phyloP scores from a whole-genome alignment of 92 coral and sea anemone species.

The Micromussa lordhowensis region DNA sequence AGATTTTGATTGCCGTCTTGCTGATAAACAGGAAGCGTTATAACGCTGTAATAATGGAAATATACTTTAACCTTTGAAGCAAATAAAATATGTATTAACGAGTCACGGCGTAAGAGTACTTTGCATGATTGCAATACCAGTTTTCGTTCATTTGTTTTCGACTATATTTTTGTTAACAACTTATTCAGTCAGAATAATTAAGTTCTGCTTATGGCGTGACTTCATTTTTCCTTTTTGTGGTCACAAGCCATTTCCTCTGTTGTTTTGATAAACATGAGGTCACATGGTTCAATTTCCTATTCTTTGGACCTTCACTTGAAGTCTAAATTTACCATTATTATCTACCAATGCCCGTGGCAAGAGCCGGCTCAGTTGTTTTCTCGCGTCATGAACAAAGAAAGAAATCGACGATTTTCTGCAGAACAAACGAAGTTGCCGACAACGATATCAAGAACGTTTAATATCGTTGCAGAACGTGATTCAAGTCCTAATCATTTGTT shows the following conservation, averaged over 20 bases:
- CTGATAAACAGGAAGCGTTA: background rate
- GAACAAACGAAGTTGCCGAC: background rate
- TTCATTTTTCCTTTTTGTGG: background rate
- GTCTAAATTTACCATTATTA: background rate
- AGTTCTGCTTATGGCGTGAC: background rate
- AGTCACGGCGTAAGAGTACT: background rate
- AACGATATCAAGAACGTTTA: background rate
- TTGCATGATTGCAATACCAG: background rate
- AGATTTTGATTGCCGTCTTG: background rate
- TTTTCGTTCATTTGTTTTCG: background rate
- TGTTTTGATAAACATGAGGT: conserved; percentile 1
- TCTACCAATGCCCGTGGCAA: background rate
- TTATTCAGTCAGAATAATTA: background rate
- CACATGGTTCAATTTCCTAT: conserved; percentile 22
- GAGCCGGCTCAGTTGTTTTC: conserved; percentile 13
- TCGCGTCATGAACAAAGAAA: background rate
- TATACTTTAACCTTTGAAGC: background rate
- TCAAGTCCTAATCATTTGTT: background rate
- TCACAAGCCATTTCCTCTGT: conserved; percentile 19
- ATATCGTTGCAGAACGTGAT: background rate
- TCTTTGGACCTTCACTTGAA: background rate
- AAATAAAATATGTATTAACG: background rate
- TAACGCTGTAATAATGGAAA: background rate
- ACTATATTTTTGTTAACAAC: background rate
- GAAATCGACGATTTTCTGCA: conserved; percentile 3